Evolutionary conservation across 64 coral and sea anemone genomes (phyloP), one percentile per base, ranked within the genome.

Genomic region (Anthopleura sola): DNA sequence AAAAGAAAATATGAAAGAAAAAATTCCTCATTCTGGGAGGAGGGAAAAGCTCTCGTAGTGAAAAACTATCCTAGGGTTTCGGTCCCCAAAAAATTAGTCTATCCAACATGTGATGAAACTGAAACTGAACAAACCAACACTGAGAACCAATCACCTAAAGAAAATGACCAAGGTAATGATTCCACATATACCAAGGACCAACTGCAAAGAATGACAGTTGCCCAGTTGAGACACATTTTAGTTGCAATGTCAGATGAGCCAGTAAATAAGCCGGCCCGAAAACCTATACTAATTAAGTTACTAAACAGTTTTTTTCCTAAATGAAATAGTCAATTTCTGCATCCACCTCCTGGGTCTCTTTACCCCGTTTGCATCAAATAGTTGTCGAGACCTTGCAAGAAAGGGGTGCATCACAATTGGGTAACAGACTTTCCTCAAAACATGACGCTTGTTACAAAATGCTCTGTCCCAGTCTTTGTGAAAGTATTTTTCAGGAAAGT

Each of bases 1-100:
- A 77, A 44, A 77, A 77, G 75, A 77, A 77, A 77, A 77, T 77
- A 77, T 37, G 75, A 77, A 77, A 77, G 75, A 77, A 77, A 77
- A 77, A 77, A 77, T 20, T 38, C 68, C 33, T 44, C 75, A 77
- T 77, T 77, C 75, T 77, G 14, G 75, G 75, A 77, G 34, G 75
- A 77, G 37, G 75, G 75, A 77, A 77, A 77, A 77, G 75, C 75
- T 77, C 75, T 38, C 14, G 75, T 77, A 44, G 33, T 77, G 29
- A 77, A 77, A 77, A 77, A 77, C 38, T 77, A 77, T 31, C 75
- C 75, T 38, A 77, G 75, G 75, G 75, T 77, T 77, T 77, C 75
- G 34, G 33, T 77, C 75, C 75, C 75, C 38, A 7, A 36, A 77
- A 77, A 44, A 77, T 44, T 38, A 77, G 75, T 38, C 14, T 77